These are phyloP conservation scores for Enoplosus armatus DNA, from an alignment of 2,797 vertebrate species.

Conservation along the genomic window DNA sequence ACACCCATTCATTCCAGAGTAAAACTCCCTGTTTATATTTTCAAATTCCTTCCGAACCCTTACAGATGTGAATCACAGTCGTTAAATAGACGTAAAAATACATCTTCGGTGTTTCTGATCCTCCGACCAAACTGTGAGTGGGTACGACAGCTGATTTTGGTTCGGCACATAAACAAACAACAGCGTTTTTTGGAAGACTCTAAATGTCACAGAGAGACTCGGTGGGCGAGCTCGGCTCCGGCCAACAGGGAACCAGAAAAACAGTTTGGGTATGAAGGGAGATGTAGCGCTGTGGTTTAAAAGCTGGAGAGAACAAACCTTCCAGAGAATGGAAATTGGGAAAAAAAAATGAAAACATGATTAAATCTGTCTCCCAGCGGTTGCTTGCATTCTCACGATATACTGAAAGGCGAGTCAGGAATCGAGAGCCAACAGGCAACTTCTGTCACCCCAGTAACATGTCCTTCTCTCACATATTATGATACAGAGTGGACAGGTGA, in stretches of 20 bases:
- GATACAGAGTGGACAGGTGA: conserved; percentile 41
- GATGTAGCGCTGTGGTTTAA: conserved; percentile 47
- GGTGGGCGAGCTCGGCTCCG: conserved; percentile 35
- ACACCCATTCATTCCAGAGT: too few species aligned
- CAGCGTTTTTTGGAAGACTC: conserved; percentile 55
- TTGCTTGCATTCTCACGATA: conserved; percentile 68
- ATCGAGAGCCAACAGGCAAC: conserved; percentile 45
- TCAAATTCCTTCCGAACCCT: conserved; percentile 26
- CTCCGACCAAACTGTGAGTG: conserved; percentile 22
- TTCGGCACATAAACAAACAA: conserved; percentile 60
- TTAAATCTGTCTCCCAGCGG: conserved; percentile 68
- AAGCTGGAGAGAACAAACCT: conserved; percentile 56
- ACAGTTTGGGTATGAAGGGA: conserved; percentile 17
- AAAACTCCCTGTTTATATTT: conserved; percentile 26
- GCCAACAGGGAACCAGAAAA: conserved; percentile 5
- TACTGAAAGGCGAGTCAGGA: conserved; percentile 55
- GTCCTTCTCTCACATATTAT: conserved; percentile 11
- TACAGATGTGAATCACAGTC: conserved; percentile 23
- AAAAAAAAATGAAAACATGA: conserved; percentile 68
- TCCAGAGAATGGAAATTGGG: conserved; percentile 62
- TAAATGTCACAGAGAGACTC: conserved; percentile 58
- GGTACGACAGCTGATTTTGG: conserved; percentile 61
- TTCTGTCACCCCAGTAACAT: conserved; percentile 27
- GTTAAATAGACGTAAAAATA: conserved; percentile 43
- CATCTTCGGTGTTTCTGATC: conserved; percentile 37